A percentile compares a stretch with the other conserved stretches of the same genome.
Conservation (phyloP, 2,888 invertebrate species). For the Acrobasis consociella region DNA sequence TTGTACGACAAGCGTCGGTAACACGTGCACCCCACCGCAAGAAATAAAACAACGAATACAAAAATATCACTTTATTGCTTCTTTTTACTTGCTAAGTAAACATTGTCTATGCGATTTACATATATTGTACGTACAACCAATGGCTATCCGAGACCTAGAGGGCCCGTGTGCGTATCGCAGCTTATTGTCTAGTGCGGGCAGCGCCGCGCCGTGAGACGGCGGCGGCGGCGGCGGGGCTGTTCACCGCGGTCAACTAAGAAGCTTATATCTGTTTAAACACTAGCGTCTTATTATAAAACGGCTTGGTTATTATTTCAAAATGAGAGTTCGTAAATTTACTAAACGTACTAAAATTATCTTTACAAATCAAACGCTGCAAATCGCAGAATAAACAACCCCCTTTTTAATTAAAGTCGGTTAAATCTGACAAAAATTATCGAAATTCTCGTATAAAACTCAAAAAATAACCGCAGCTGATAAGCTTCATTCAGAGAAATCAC, state of each 20-base stretch:
- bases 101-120: slow-evolving; percentile 26
- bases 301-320: no score
- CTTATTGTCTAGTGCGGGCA: slow-evolving; percentile 46
- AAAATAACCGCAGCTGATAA: no score
- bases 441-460: no score
- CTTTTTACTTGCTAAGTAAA: slow-evolving; percentile 41
- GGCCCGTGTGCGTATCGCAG: slow-evolving; percentile 39
- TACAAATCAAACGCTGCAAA: no score
- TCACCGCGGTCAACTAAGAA: neutral
- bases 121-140: slow-evolving; percentile 7
- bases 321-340: no score
- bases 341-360: no score
- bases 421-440: no score
- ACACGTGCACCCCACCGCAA: neutral
- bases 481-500: no score
- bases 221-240: neutral
- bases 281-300: no score
- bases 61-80: slow-evolving; percentile 70
- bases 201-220: slow-evolving; percentile 12
- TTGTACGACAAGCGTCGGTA: no score
- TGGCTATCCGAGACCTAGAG: slow-evolving; percentile 7
- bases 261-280: neutral
- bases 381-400: no score
- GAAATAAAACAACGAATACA: slow-evolving; percentile 39
- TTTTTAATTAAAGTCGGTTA: no score